These are phyloP conservation scores for Thunnus thynnus DNA, from an alignment of 2,113 vertebrate species.

Conservation along the genomic window DNA sequence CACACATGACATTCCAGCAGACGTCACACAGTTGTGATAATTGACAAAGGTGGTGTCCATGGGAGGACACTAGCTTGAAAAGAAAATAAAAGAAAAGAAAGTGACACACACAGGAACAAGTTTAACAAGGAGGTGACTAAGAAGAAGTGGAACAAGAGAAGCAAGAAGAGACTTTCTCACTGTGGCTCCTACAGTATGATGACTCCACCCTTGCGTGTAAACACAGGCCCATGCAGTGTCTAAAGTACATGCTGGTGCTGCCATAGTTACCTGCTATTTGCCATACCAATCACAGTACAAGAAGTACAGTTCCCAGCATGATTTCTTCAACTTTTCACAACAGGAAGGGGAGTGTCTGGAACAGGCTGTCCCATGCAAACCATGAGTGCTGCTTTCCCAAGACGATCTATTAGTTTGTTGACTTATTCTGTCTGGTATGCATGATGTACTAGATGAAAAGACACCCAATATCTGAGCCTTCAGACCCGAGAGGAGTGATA, in stretches of 20 bases:
- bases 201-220: conserved; percentile 61
- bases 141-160: conserved; percentile 14
- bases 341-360: conserved; percentile 22
- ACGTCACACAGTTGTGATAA: not conserved
- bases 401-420: conserved; percentile 15
- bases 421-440: conserved; percentile 58
- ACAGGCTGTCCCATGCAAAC: not conserved
- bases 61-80: not conserved
- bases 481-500: conserved; percentile 12
- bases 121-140: conserved; percentile 28
- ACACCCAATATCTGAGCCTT: not conserved
- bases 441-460: conserved; percentile 15
- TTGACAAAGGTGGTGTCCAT: not conserved
- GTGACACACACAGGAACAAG: conserved; percentile 10
- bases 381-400: not conserved
- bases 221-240: conserved; percentile 27
- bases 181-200: not conserved
- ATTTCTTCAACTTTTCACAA: not conserved
- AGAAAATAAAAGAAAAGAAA: not conserved
- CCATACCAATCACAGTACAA: no score
- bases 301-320: no score
- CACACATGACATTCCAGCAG: not conserved
- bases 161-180: not conserved
- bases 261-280: no score
- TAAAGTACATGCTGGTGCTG: no score